Percentiles rank a stretch among this genome's conserved stretches.
phyloP scores from a whole-genome alignment of 2,113 vertebrate genomes.

The Rhinolophus ferrumequinum region DNA sequence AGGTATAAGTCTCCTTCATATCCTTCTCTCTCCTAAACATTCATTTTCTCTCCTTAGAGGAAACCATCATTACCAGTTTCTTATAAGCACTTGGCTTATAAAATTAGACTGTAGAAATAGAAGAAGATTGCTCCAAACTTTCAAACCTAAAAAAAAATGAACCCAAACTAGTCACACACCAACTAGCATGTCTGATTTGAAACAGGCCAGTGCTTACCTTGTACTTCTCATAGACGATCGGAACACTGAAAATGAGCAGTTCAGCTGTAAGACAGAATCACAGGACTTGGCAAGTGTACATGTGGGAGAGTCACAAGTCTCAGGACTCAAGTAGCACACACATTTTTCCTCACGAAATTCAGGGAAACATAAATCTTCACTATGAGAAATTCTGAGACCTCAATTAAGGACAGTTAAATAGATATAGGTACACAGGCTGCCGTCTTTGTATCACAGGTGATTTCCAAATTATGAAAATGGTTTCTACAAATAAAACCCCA shows the following conservation, averaged over 20 bases:
- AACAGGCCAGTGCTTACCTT: constrained; percentile 87
- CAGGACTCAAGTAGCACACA: neutral
- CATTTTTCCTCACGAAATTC: neutral
- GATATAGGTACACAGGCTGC: neutral
- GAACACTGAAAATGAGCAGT: constrained; percentile 91
- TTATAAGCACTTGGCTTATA: neutral
- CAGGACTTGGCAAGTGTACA: neutral
- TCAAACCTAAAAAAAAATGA: neutral
- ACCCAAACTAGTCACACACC: neutral
- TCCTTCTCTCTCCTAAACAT: neutral
- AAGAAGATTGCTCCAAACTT: neutral
- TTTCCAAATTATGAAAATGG: constrained; percentile 21
- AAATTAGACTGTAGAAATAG: neutral
- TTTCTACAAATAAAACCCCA: neutral
- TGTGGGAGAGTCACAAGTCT: neutral
- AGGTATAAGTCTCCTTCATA: neutral
- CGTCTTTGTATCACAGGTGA: neutral
- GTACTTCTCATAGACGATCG: constrained; percentile 93
- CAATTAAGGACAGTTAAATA: neutral
- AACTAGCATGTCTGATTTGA: neutral
- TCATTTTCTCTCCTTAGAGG: neutral
- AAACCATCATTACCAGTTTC: neutral
- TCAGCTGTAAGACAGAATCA: constrained; percentile 84
- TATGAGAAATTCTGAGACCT: neutral
- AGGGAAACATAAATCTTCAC: neutral